These are phyloP conservation scores for Sinelater perroti DNA, from an alignment of 2,888 invertebrate species.

Conservation along the genomic window DNA sequence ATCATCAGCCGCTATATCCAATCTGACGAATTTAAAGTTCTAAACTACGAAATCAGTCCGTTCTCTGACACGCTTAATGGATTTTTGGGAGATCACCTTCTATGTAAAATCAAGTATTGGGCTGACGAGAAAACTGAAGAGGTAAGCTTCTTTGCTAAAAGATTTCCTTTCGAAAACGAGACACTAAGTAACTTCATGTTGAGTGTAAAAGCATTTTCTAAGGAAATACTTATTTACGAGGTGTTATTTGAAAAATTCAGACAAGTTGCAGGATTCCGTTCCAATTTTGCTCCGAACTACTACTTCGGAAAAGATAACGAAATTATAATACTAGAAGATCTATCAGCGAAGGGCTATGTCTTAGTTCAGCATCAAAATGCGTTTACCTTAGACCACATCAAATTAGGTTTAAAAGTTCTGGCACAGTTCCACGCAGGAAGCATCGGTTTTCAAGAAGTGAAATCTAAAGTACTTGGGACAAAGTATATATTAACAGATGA, in stretches of 20 bases:
- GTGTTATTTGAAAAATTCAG: too few species aligned
- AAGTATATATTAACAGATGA: constrained; percentile 43
- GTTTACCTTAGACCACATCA: constrained; percentile 41
- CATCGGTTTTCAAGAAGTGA: constrained; percentile 47
- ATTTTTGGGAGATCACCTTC: constrained; percentile 7
- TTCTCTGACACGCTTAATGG: constrained; percentile 12
- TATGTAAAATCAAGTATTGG: constrained; percentile 7
- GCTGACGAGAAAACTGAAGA: neutral
- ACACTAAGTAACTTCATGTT: constrained; percentile 5
- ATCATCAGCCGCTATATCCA: constrained; percentile 17
- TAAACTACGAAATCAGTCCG: constrained; percentile 9
- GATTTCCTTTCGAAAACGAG: constrained; percentile 16
- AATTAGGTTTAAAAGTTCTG: constrained; percentile 42
- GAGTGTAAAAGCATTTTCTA: too few species aligned
- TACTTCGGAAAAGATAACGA: constrained; percentile 49
- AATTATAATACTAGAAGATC: constrained; percentile 57
- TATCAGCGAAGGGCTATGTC: constrained; percentile 46
- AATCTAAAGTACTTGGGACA: constrained; percentile 41
- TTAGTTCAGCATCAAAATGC: constrained; percentile 40
- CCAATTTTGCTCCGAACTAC: too few species aligned
- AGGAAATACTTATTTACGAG: too few species aligned
- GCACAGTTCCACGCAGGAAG: constrained; percentile 51
- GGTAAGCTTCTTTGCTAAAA: constrained; percentile 16
- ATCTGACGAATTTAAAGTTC: constrained; percentile 17
- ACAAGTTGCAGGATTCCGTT: too few species aligned